Evolutionary conservation across 1,140 invertebrate species (phyloP).

Genomic region (Condylostylus longicornis): DNA sequence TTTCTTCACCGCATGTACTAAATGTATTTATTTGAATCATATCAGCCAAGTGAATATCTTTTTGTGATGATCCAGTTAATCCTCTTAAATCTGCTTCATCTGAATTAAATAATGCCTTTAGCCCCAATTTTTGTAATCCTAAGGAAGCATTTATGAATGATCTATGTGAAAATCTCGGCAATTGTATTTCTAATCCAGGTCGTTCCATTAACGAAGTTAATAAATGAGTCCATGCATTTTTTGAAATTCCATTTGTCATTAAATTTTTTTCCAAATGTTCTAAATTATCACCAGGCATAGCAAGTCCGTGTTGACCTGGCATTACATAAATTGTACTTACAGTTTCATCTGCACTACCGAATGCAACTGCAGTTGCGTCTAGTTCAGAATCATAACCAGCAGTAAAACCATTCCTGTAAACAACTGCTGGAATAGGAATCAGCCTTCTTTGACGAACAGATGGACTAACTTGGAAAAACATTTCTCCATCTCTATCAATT

Average conservation of each 20-base stretch:
- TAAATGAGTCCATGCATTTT: constrained; percentile 55
- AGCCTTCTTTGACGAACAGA: constrained; percentile 59
- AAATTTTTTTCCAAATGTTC: constrained; percentile 53
- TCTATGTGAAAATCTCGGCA: constrained; percentile 67
- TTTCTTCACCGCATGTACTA: constrained; percentile 60
- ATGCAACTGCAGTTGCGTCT: constrained; percentile 62
- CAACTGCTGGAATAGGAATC: constrained; percentile 63
- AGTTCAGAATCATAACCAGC: constrained; percentile 68
- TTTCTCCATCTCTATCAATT: constrained; percentile 59
- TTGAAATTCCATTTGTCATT: constrained; percentile 45
- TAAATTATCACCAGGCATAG: constrained; percentile 58
- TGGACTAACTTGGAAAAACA: constrained; percentile 69
- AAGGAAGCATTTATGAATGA: constrained; percentile 63
- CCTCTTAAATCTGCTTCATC: constrained; percentile 62
- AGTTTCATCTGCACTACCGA: constrained; percentile 51
- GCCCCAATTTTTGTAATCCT: constrained; percentile 59
- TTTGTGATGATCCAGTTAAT: constrained; percentile 51
- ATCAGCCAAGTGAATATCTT: constrained; percentile 61
- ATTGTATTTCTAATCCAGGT: constrained; percentile 57
- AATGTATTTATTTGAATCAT: constrained; percentile 65
- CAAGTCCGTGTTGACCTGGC: constrained; percentile 58
- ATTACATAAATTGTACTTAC: constrained; percentile 64
- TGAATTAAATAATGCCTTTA: constrained; percentile 57
- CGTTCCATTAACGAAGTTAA: constrained; percentile 54
- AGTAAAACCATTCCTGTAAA: constrained; percentile 56